Evolutionary conservation across 2,113 vertebrate genomes (phyloP).

Genomic region (Bos indicus): DNA sequence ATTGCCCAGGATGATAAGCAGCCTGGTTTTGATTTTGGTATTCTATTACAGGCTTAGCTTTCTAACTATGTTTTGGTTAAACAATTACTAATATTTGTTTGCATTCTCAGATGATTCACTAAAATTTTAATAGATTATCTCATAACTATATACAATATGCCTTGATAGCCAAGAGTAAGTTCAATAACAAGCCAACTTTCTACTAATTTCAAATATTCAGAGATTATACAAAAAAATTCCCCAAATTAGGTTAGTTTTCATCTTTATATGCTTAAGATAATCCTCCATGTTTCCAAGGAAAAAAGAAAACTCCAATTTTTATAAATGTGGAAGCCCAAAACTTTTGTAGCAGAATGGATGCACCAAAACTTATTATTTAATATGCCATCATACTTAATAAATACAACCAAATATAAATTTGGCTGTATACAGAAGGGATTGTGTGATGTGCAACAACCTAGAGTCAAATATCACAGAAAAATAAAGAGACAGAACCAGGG

Average conservation of each 20-base stretch:
- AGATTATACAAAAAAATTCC: neutral
- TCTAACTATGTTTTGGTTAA: neutral
- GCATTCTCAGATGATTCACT: neutral
- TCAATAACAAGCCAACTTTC: neutral
- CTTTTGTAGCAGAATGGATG: neutral
- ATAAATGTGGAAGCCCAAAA: neutral
- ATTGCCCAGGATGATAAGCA: neutral
- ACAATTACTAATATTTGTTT: neutral
- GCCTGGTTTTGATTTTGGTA: neutral
- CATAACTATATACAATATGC: neutral
- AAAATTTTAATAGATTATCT: neutral
- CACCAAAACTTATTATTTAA: neutral
- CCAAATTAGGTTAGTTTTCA: neutral
- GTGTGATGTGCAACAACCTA: neutral
- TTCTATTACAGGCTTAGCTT: neutral
- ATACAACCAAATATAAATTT: neutral
- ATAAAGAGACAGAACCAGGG: neutral
- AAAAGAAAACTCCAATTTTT: neutral
- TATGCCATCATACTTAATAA: neutral
- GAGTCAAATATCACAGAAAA: neutral
- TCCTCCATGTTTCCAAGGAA: neutral
- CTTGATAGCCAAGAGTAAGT: neutral
- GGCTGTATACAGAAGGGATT: neutral
- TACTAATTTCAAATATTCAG: neutral
- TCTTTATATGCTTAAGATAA: neutral